Evolutionary conservation across 2,113 vertebrate species (phyloP), one percentile per base, ranked within the genome.

Genomic region (Empidonax alnorum): DNA sequence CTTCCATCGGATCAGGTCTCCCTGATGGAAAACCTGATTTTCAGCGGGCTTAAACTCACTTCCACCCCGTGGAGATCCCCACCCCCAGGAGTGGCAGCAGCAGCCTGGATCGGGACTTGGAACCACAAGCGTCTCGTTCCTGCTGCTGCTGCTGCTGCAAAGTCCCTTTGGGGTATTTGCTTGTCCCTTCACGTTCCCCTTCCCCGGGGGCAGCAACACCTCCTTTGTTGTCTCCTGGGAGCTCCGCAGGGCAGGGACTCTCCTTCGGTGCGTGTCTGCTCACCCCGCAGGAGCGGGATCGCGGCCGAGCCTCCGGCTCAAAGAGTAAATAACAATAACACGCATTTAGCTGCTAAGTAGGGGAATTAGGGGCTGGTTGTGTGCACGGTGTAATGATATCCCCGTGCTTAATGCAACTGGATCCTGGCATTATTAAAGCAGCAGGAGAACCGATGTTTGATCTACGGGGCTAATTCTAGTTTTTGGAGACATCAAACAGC

Each of bases 401-500:
- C 85, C 59, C 41, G 6, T 73, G 94, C 86, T 93, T 76, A 78
- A 75, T 80, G 76, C 84, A 88, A 83, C 91, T 93, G 91, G 91
- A 94, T 96, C 91, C 80, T 97, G 27, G 95, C 90, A 91, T 97
- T 94, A 96, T 92, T 94, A 96, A 95, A 85, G 74, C 79, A 79
- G 90, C 78, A 88, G 91, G 92, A 46, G 10, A 87, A 94, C 18
- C 11, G 17, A 93, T 84, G 94, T 96, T 97, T 96, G 95, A 97
- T 93, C 93, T 95, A 8, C 72, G 3, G 81, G 78, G 88, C 94
- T 96, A 95, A 97, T 96, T 97, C 97, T 47, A 69, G 81, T 93
- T 89, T 95, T 93, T 96, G 94, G 94, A 97, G 94, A 97, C 96
- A 97, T 97, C 96, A 96, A 97, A 97, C 91, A 95, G 92, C 90